These are phyloP conservation scores for Tupaia tana DNA, from an alignment of 2,113 vertebrate species.

Conservation along the genomic window DNA sequence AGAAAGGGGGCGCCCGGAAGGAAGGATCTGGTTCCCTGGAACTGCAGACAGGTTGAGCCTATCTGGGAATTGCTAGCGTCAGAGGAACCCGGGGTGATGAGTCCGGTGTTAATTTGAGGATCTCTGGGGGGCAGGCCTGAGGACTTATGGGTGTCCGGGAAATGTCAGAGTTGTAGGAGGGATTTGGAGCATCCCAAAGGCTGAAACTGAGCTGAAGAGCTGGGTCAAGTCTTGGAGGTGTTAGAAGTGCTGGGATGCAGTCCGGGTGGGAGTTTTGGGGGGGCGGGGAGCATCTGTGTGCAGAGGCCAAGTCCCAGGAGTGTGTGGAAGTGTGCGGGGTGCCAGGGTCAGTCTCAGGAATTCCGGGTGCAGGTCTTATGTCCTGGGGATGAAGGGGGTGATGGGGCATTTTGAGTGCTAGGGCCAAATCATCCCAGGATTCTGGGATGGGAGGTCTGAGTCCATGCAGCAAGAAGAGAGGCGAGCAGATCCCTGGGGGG, in stretches of 20 bases:
- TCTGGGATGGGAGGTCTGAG: neutral
- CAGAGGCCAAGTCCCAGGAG: neutral
- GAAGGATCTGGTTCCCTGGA: slow-evolving; percentile 17
- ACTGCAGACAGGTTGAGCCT: neutral
- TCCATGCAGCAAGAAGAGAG: slow-evolving; percentile 65
- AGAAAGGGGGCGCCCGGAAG: neutral
- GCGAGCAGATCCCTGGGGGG: slow-evolving; percentile 22
- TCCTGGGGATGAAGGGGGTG: slow-evolving; percentile 24
- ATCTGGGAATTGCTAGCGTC: neutral
- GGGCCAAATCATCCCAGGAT: slow-evolving; percentile 33
- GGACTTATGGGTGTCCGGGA: slow-evolving; percentile 12
- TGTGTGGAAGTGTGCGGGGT: neutral
- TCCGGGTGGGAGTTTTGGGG: neutral
- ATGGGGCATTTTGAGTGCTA: neutral
- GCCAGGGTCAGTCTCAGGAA: slow-evolving; percentile 34
- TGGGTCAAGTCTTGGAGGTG: neutral
- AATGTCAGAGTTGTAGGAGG: neutral
- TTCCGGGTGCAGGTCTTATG: slow-evolving; percentile 51
- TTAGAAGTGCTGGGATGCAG: neutral
- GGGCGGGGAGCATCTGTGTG: neutral
- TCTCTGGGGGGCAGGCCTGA: neutral
- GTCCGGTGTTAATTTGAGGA: neutral
- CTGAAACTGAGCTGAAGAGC: slow-evolving; percentile 41
- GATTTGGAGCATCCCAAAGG: slow-evolving; percentile 62
- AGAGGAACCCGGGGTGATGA: neutral